Evolutionary conservation across 2,797 vertebrate species (phyloP), one percentile per base, ranked within the genome.

Genomic region (Lycodopsis pacificus): DNA sequence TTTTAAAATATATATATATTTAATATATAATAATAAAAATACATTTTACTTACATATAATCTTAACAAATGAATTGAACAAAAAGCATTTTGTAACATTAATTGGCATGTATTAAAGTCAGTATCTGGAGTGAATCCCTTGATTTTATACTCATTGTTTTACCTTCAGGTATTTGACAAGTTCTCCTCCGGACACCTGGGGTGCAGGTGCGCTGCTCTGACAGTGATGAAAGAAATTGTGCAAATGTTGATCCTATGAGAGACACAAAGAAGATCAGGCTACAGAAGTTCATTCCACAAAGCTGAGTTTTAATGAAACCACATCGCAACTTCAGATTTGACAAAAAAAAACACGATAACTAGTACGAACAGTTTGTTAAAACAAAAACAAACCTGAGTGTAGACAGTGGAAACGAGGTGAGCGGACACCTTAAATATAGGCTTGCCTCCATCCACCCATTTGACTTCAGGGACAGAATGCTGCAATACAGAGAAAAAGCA

Each of bases 141-240:
- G 25, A 20, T 48, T 8, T 53, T 27, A 8, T 7, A 9, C 13
- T 57, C 14, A 10, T 8, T 34, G 27, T 15, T 77, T 84, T 95
- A 99, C 98, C 97, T 99, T 99, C 71, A 99, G 96, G 89, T 97
- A 99, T 91, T 99, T 99, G 61, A 99, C 97, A 82, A 99, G 96
- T 56, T 98, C 97, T 67, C 93, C 96, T 88, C 96, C 97, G 58
- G 96, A 91, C 44, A 93, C 94, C 79, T 94, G 96, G 20, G 93
- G 93, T 72, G 93, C 94, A 1, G 95, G 95, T 42, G 96, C 94
- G 0, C 93, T 94, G 93, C 93, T 96, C 91, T 99, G 97, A 93
- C 96, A 98, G 93, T 98, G 98, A 80, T 97, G 95, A 90, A 99
- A 99, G 91, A 99, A 99, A 90, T 99, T 99, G 94, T 99, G 97